Evolutionary conservation across 1,140 invertebrate genomes (phyloP).

Genomic region (Phymastichus coffea): DNA sequence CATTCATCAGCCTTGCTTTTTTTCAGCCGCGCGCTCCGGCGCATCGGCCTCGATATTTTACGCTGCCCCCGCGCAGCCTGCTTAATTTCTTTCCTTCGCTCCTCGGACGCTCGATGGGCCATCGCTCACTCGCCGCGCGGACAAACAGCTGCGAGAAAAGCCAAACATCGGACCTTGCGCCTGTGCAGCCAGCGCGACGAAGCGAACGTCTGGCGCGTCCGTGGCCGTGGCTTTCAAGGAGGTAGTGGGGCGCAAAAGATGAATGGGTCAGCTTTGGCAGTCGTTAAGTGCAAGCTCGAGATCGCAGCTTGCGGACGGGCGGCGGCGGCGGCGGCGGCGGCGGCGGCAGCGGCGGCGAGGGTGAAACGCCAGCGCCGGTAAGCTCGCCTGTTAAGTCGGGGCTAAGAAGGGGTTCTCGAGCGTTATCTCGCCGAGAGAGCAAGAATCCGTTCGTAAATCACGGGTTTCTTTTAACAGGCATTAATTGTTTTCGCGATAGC

Average conservation of each 20-base stretch:
- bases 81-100: too few relatives aligned
- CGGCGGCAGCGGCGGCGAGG: constrained; percentile 1
- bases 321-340: neutral
- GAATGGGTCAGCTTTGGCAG: constrained; percentile 39
- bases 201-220: too few relatives aligned
- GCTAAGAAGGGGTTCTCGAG: constrained; percentile 43
- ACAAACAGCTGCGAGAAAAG: too few relatives aligned
- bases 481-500: constrained; percentile 58
- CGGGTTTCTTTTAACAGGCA: constrained; percentile 58
- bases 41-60: too few relatives aligned
- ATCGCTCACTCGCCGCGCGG: too few relatives aligned
- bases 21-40: constrained; percentile 29
- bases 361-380: constrained; percentile 33
- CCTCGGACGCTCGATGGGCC: too few relatives aligned
- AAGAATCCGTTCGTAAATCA: constrained; percentile 49
- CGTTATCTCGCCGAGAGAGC: constrained; percentile 44
- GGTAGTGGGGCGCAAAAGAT: constrained; percentile 1
- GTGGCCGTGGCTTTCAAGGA: constrained; percentile 10
- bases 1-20: constrained; percentile 28
- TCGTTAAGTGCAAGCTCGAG: constrained; percentile 36
- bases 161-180: too few relatives aligned
- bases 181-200: too few relatives aligned
- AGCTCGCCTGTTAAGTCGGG: constrained; percentile 43
- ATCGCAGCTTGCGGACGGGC: neutral
- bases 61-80: too few relatives aligned